Evolutionary conservation across 2,113 vertebrate species (phyloP).

Genomic region (Papio anubis): DNA sequence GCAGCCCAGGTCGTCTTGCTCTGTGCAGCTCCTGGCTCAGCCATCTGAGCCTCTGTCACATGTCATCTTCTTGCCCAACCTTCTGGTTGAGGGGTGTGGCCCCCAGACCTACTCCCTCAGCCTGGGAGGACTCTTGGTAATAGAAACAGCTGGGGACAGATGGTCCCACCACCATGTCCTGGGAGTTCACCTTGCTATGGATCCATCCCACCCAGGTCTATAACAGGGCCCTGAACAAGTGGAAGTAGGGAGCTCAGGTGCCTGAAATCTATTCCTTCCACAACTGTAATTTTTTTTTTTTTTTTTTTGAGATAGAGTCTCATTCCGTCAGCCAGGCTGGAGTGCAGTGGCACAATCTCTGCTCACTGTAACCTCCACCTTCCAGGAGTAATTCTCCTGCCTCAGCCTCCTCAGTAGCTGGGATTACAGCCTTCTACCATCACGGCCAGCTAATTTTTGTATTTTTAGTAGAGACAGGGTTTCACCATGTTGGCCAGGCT

Average conservation of each 20-base stretch:
- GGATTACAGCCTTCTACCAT: too few relatives aligned
- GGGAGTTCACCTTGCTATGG: background rate
- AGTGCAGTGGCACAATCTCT: too few relatives aligned
- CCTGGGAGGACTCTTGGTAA: background rate
- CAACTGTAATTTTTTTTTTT: background rate
- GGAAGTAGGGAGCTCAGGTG: background rate
- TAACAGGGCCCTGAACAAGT: background rate
- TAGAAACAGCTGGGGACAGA: background rate
- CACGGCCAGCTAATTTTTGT: too few relatives aligned
- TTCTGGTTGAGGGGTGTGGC: fast-evolving
- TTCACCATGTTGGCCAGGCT: too few relatives aligned
- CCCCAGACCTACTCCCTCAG: background rate
- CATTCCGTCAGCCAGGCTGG: too few relatives aligned
- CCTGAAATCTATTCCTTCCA: background rate
- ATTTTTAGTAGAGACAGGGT: too few relatives aligned
- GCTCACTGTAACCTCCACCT: too few relatives aligned
- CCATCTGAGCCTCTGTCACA: background rate
- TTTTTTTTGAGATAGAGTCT: too few relatives aligned
- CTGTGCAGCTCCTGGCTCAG: background rate
- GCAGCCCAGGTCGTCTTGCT: background rate
- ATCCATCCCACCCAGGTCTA: background rate
- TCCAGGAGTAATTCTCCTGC: too few relatives aligned
- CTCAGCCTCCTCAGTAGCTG: too few relatives aligned
- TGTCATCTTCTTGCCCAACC: background rate
- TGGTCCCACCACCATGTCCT: background rate